phyloP scores from a whole-genome alignment of 2,888 invertebrate genomes.

The Gari tellinella region DNA sequence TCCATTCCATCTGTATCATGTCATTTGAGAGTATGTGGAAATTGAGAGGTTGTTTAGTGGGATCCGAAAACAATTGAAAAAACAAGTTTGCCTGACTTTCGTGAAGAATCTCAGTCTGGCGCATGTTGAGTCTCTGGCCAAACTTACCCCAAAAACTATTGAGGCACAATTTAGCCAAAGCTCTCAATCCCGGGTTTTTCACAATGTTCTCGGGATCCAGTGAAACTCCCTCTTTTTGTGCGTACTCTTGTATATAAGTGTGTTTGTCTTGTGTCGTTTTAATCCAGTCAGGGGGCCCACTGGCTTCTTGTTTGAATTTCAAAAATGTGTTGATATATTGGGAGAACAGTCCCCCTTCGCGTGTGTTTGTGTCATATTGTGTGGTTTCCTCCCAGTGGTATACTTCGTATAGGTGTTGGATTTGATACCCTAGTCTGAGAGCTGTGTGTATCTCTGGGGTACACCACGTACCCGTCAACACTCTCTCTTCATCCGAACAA shows the following conservation, averaged over 20 bases:
- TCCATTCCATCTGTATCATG: slow-evolving; percentile 25
- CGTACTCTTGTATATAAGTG: slow-evolving; percentile 58
- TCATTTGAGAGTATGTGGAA: slow-evolving; percentile 25
- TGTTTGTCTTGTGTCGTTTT: slow-evolving; percentile 50
- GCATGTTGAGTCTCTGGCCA: slow-evolving; percentile 33
- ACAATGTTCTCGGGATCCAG: slow-evolving; percentile 35
- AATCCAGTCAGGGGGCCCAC: slow-evolving; percentile 64
- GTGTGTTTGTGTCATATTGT: slow-evolving; percentile 47
- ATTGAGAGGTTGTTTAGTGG: slow-evolving; percentile 12
- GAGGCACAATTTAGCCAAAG: slow-evolving; percentile 44
- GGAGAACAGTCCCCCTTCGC: slow-evolving; percentile 71
- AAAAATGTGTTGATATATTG: slow-evolving; percentile 76
- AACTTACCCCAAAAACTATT: slow-evolving; percentile 63
- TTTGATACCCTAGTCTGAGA: slow-evolving; percentile 73
- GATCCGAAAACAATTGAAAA: slow-evolving; percentile 26
- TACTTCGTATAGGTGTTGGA: slow-evolving; percentile 77
- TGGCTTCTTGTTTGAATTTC: slow-evolving; percentile 69
- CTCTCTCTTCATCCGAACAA: slow-evolving; percentile 72
- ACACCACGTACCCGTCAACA: slow-evolving; percentile 79
- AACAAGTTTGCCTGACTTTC: slow-evolving; percentile 25
- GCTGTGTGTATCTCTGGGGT: slow-evolving; percentile 80
- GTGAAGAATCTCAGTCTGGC: slow-evolving; percentile 19
- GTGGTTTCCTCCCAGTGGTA: slow-evolving; percentile 69
- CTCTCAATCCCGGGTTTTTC: slow-evolving; percentile 49
- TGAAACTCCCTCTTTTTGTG: slow-evolving; percentile 53